Percentiles rank a stretch among this genome's conserved stretches.
phyloP scores from a whole-genome alignment of 2,797 vertebrate species.

The Lerista edwardsae region DNA sequence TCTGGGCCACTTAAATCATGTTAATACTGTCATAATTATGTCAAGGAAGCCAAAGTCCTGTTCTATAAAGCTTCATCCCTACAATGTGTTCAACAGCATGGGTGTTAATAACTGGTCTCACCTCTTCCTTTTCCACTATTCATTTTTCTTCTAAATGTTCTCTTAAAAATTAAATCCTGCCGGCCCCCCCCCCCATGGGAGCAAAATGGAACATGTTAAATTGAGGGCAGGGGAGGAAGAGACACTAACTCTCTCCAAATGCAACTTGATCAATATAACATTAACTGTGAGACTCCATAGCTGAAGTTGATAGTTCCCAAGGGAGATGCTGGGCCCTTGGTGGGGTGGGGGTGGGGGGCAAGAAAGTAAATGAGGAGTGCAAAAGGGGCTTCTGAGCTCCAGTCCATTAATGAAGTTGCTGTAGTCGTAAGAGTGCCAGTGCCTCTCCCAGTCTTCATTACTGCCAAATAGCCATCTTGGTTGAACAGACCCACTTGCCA shows the following conservation, averaged over 20 bases:
- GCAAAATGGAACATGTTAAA: constrained; percentile 54
- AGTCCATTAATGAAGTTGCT: neutral
- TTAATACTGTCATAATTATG: constrained; percentile 68
- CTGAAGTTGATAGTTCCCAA: constrained; percentile 30
- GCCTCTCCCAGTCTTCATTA: neutral
- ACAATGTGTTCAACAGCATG: constrained; percentile 59
- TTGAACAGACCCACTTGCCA: neutral
- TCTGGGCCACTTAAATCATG: constrained; percentile 63
- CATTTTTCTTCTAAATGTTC: constrained; percentile 9
- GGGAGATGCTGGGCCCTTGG: neutral
- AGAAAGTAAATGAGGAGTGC: neutral
- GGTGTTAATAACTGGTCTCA: constrained; percentile 64
- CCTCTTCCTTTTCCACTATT: neutral
- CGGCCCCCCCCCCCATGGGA: constrained; percentile 14
- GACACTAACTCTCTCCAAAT: constrained; percentile 13
- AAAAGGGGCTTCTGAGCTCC: neutral
- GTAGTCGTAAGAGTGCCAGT: neutral
- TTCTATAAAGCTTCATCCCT: constrained; percentile 59
- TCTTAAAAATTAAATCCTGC: neutral
- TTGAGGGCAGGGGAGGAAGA: constrained; percentile 5
- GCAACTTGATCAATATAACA: constrained; percentile 56
- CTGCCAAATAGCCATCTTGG: neutral
- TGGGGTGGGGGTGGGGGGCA: neutral
- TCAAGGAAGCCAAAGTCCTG: constrained; percentile 50
- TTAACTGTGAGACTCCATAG: constrained; percentile 67